Evolutionary conservation across 2,797 vertebrate species (phyloP).

Genomic region (Hoplostethus mediterraneus): DNA sequence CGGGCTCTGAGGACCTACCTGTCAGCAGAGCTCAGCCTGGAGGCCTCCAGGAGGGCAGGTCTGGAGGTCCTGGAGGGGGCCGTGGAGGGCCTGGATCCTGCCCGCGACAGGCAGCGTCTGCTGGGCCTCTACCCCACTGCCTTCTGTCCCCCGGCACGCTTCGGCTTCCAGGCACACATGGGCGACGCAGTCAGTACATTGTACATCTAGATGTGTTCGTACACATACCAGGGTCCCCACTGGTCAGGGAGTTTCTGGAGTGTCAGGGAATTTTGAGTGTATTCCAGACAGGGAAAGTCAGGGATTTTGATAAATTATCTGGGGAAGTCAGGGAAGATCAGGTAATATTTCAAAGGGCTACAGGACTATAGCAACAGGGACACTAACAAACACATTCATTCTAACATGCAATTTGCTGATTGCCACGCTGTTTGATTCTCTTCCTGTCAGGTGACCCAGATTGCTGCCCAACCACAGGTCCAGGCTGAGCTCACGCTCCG

Average conservation of each 20-base stretch:
- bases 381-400: no score
- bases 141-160: constrained; percentile 95
- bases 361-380: no score
- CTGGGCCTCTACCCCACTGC: constrained; percentile 97
- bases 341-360: no score
- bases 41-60: constrained; percentile 95
- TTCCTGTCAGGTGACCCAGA: constrained; percentile 90
- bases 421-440: constrained; percentile 20
- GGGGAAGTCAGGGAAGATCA: no score
- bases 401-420: neutral
- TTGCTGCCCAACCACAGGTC: constrained; percentile 94
- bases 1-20: constrained; percentile 95
- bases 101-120: constrained; percentile 94
- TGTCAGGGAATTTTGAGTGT: no score
- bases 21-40: constrained; percentile 95
- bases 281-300: no score
- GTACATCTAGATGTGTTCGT: neutral
- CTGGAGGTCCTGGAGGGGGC: constrained; percentile 97
- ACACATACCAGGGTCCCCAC: neutral
- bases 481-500: constrained; percentile 94
- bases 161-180: constrained; percentile 97
- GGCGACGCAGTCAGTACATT: constrained; percentile 90
- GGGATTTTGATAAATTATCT: no score
- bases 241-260: neutral
- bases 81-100: constrained; percentile 94